Conservation (phyloP, 2,797 vertebrate species). For the Cyprinodon diabolis region DNA sequence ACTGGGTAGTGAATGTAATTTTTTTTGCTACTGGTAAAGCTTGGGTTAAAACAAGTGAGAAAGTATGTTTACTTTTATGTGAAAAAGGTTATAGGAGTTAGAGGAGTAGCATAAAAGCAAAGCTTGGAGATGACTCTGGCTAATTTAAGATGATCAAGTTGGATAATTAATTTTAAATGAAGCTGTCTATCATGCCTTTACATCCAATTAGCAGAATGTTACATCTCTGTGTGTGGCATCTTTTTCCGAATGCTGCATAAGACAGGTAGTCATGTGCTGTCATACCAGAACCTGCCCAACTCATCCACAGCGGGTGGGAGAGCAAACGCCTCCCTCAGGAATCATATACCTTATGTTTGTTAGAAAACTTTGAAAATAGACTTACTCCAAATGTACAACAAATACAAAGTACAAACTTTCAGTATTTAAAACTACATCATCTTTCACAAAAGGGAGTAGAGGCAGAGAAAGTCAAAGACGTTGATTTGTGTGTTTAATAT, state of each 20-base stretch:
- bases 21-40: slow-evolving; percentile 39
- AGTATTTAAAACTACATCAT: slow-evolving; percentile 2
- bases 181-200: slow-evolving; percentile 41
- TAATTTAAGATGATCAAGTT: slow-evolving; percentile 72
- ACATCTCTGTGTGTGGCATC: slow-evolving; percentile 49
- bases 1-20: slow-evolving; percentile 32
- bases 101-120: slow-evolving; percentile 29
- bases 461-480: neutral
- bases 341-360: slow-evolving; percentile 22
- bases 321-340: slow-evolving; percentile 29
- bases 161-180: slow-evolving; percentile 78
- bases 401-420: slow-evolving; percentile 6
- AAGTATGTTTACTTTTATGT: slow-evolving; percentile 1
- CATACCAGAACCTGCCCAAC: slow-evolving; percentile 46
- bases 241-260: slow-evolving; percentile 57
- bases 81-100: slow-evolving; percentile 13
- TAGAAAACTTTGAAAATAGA: slow-evolving; percentile 8
- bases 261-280: slow-evolving; percentile 65
- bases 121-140: slow-evolving; percentile 50
- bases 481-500: slow-evolving; percentile 15
- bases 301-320: slow-evolving; percentile 15
- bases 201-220: slow-evolving; percentile 66
- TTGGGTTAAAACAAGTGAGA: slow-evolving; percentile 31
- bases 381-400: neutral
- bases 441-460: neutral